Base-by-base conservation (phyloP, 1,140 invertebrate species). In the Pygmarrhopalites habei region DNA sequence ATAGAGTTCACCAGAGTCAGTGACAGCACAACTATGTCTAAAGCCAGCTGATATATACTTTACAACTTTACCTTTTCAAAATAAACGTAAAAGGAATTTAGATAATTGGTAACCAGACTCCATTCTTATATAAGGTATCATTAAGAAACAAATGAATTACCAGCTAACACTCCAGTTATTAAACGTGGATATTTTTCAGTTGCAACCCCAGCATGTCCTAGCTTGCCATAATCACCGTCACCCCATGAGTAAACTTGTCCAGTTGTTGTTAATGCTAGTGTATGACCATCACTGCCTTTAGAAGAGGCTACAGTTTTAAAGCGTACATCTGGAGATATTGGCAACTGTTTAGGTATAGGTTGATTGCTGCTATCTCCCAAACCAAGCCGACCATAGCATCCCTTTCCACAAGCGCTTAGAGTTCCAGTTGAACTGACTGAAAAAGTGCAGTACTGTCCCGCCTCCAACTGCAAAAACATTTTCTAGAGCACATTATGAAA, bases 371-470 rank as follows among this genome's bases (percentile, higher is more conserved):
- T 82, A 68, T 82, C 81, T 44, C 81, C 81, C 0, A 82, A 74
- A 25, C 81, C 46, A 14, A 62, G 52, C 19, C 81, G 74, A 1
- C 81, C 81, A 72, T 82, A 83, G 70, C 79, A 82, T 3, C 81
- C 81, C 70, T 82, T 82, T 2, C 81, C 81, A 74, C 83, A 84
- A 2, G 82, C 83, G 66, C 77, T 78, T 15, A 85, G 73, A 59
- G 76, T 72, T 2, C 82, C 82, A 73, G 82, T 81, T 30, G 72
- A 76, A 65, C 83, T 78, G 2, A 85, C 80, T 2, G 82, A 73
- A 76, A 86, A 85, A 5, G 83, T 84, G 68, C 83, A 85, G 68
- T 84, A 85, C 71, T 85, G 83, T 0, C 84, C 84, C 47, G 83
- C 83, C 74, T 85, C 84, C 32, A 82, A 74, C 81, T 84, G 60